These are phyloP conservation scores for Stomorhina lunata DNA, from an alignment of 2,888 invertebrate species.

Conservation along the genomic window DNA sequence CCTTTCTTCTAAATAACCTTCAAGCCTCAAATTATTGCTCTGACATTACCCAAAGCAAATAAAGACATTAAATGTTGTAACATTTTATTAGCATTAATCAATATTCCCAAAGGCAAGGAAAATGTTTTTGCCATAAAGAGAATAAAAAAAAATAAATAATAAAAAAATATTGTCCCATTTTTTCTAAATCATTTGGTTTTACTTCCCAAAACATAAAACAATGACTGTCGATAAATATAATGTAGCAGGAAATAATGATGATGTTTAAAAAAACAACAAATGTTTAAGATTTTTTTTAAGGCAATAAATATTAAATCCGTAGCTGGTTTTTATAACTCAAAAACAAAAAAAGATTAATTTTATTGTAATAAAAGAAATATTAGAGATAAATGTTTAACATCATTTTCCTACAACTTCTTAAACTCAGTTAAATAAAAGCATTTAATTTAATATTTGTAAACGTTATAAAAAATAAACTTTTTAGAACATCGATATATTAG, in stretches of 20 bases:
- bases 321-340: no score
- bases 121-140: no score
- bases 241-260: not conserved
- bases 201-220: no score
- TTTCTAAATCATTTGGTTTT: no score
- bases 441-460: not conserved
- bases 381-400: not conserved
- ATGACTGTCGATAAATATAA: no score
- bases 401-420: not conserved
- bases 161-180: no score
- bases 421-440: not conserved
- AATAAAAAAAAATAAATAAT: no score
- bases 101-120: slow-evolving; percentile 21
- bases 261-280: not conserved
- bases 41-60: slow-evolving; percentile 3
- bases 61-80: slow-evolving; percentile 40
- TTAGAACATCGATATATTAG: not conserved
- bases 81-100: slow-evolving; percentile 43
- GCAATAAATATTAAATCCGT: not conserved
- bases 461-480: slow-evolving; percentile 5
- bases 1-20: slow-evolving; percentile 12
- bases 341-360: no score
- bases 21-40: not conserved
- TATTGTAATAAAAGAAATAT: no score
- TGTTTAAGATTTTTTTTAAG: not conserved